Base-by-base conservation (phyloP, 2,797 vertebrate genomes). In the Tinamus major region DNA sequence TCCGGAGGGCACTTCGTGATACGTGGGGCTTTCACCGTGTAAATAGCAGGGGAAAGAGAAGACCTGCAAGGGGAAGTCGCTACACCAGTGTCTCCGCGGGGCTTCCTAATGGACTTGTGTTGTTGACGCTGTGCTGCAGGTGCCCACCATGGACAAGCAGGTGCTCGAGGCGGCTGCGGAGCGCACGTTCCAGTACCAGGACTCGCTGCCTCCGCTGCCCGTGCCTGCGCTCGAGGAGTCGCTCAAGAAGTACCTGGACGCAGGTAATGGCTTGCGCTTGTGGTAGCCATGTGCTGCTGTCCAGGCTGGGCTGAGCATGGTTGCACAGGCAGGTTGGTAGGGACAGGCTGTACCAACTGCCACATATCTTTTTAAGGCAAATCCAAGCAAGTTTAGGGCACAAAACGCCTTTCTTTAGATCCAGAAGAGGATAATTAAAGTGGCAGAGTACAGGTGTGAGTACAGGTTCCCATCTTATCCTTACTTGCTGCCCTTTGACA, bases 181-280 rank as follows among this genome's bases (percentile, higher is more conserved):
- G 95, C 95, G 95, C 85, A 99, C 99, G 1, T 99, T 99, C 95
- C 98, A 99, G 96, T 98, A 98, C 92, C 99, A 99, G 94, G 96
- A 93, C 87, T 98, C 97, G 63, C 98, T 99, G 79, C 99, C 99
- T 26, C 91, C 99, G 3, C 92, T 99, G 76, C 99, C 99, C 2
- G 98, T 99, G 19, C 99, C 99, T 12, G 79, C 97, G 14, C 98
- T 99, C 48, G 98, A 98, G 89, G 98, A 97, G 56, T 99, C 98
- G 78, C 97, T 99, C 44, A 97, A 95, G 56, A 99, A 99, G 96
- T 99, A 99, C 90, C 98, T 99, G 74, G 98, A 99, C 35, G 95
- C 99, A 98, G 99, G 99, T 99, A 96, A 91, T 63, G 82, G 33
- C 7, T 87, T 79, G 4, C 49, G 83, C 4, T 37, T 56, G 59